phyloP scores from a whole-genome alignment of 2,888 invertebrate genomes.

The Cheilosia soror region DNA sequence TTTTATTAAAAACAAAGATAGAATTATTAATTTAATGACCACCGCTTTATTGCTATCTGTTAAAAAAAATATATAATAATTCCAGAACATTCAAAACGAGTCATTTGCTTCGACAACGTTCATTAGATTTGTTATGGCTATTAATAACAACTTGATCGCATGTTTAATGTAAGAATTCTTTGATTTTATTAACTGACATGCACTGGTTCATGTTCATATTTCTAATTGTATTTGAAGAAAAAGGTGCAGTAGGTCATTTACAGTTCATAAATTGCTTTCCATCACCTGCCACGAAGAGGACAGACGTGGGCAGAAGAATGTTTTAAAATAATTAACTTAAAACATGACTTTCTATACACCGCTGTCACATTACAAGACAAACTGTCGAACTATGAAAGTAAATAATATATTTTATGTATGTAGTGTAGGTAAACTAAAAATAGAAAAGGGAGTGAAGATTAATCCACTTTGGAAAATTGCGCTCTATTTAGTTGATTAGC shows the following conservation, averaged over 20 bases:
- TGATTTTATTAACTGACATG: not conserved
- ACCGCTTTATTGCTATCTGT: not conserved
- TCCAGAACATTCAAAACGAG: slow-evolving; percentile 4
- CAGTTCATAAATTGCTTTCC: slow-evolving; percentile 2
- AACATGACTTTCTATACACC: slow-evolving; percentile 14
- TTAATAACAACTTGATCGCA: slow-evolving; percentile 2
- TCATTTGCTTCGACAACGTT: not conserved
- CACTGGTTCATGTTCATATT: not conserved
- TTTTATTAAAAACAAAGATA: not conserved
- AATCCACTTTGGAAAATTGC: slow-evolving; percentile 52
- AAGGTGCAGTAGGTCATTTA: not conserved
- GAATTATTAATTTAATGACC: not conserved
- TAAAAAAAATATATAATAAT: not conserved
- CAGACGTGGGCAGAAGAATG: not conserved
- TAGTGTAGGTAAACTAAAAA: not conserved
- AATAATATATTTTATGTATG: too few species aligned
- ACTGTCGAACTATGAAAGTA: too few species aligned
- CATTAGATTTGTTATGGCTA: not conserved
- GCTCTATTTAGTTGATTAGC: slow-evolving; percentile 19
- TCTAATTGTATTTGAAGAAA: not conserved
- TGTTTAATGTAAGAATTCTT: slow-evolving; percentile 4
- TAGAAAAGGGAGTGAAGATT: not conserved
- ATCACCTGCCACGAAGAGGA: not conserved
- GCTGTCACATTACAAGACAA: not conserved
- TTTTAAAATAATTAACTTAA: slow-evolving; percentile 45